These are phyloP conservation scores for Carollia perspicillata DNA, from an alignment of 2,113 vertebrate species.

Conservation along the genomic window DNA sequence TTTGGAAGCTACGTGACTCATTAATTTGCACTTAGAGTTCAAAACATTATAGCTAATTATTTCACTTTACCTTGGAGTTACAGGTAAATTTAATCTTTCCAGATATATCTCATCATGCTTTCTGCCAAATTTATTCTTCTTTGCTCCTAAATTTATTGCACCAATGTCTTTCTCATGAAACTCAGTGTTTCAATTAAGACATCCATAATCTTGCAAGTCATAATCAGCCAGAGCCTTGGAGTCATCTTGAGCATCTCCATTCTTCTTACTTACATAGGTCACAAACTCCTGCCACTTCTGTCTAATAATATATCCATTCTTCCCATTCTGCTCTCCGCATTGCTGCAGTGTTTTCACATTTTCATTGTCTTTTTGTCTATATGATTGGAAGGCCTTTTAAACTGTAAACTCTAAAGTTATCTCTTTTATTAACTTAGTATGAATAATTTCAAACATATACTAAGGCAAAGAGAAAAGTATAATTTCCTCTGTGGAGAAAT, in stretches of 20 bases:
- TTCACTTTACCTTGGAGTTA: neutral
- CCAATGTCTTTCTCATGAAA: neutral
- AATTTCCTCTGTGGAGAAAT: neutral
- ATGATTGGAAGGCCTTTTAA: neutral
- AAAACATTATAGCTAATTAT: neutral
- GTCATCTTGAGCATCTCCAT: neutral
- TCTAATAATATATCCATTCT: neutral
- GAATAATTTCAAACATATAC: neutral
- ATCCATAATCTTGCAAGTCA: neutral
- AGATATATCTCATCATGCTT: neutral
- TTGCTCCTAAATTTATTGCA: neutral
- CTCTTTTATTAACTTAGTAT: neutral
- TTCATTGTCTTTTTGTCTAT: neutral
- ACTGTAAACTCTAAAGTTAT: neutral
- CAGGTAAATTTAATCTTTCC: neutral
- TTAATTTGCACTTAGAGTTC: neutral
- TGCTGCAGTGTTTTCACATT: neutral
- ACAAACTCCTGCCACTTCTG: neutral
- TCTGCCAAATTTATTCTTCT: neutral
- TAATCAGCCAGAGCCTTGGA: neutral
- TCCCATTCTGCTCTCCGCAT: neutral
- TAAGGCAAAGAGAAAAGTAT: neutral
- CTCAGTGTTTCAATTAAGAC: neutral
- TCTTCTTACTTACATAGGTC: neutral
- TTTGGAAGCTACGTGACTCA: neutral